Evolutionary conservation across 2,797 vertebrate species (phyloP), one percentile per base, ranked within the genome.

Genomic region (Sebastes steindachneri): DNA sequence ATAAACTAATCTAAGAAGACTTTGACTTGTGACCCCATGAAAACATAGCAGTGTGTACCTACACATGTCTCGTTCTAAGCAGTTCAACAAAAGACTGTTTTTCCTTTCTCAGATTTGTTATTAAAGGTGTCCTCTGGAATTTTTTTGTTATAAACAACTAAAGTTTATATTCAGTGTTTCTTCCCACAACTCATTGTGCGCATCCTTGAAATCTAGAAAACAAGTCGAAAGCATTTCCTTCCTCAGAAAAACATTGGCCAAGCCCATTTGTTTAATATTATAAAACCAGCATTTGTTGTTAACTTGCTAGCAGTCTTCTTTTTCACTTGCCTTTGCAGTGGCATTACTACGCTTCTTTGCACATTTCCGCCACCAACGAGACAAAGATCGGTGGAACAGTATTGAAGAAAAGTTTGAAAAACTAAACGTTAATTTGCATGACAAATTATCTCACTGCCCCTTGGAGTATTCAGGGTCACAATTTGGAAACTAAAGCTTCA

Each of bases 401-500:
- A 51, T 9, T 51, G 7, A 51, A 51, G 19, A n/a, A 51, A 51
- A 51, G n/a, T 54, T 23, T 23, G 51, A 54, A 54, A 51, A 51
- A 51, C 45, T 9, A 8, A 51, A n/a, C 3, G 14, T 41, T 41
- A 15, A 41, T 41, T 41, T 41, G 37, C 37, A 41, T 41, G 37
- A 7, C 37, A 41, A 41, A 51, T n/a, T 9, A 51, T 7, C 41
- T 45, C 41, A 45, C 14, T 0, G 41, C 41, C 41, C 41, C 3
- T 8, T n/a, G 17, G 55, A 15, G 55, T 14, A 1, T 10, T 57
- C 53, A 12, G 14, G 26, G 15, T 59, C 26, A 28, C 57, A 59
- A 53, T 58, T 9, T 28, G 25, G 57, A 28, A 58, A 28, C 0
- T 28, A 1, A 17, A 9, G 14, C 26, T 28, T 0, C 15, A 3